Base-by-base conservation (phyloP, 2,113 vertebrate genomes). In the Cyanoramphus novaezelandiae region DNA sequence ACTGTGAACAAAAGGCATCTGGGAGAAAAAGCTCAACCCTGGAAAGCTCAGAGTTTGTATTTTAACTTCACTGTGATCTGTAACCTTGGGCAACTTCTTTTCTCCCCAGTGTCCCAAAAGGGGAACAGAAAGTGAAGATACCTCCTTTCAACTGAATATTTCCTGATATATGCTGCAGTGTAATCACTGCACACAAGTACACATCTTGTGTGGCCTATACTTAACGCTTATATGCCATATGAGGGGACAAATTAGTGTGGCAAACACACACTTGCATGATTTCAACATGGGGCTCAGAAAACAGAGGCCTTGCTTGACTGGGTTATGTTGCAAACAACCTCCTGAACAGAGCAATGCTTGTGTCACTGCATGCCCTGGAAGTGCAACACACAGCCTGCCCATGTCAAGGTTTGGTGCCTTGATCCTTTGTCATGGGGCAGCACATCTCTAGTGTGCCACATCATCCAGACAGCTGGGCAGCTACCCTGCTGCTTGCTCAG, bases 1-100 rank as follows among this genome's bases (percentile, higher is more conserved):
- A 27, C 55, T 43, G 50, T n/a, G 69, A 84, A 87, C 77, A 91
- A 94, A 96, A 94, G 25, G 74, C 29, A 63, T 16, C 31, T 67
- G 81, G 55, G 39, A 20, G 37, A 63, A 78, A 83, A 84, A 41
- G 10, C n/a, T 86, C 37, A 92, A 49, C 4, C 10, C 24, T 33
- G 53, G 46, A 74, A 82, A 88, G 19, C 16, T 52, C 91, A 29
- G 62, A 49, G 47, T 33, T 35, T 4, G 0, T 24, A 24, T 63
- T 76, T 53, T 59, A 68, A 49, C 39, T 83, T 50, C 47, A 67
- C 52, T 64, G n/a, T 6, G 3, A 55, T 50, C 43, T 76, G 25
- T 82, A 69, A 49, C 41, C 37, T 52, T 35, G 70, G 35, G 4
- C 18, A 41, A 72, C 23, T 14, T 67, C 10, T 29, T 68, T 68